Percentiles rank a stretch among this genome's conserved stretches.
Evolutionary conservation across 2,113 vertebrate species (phyloP).

Genomic region (Penelope pileata): DNA sequence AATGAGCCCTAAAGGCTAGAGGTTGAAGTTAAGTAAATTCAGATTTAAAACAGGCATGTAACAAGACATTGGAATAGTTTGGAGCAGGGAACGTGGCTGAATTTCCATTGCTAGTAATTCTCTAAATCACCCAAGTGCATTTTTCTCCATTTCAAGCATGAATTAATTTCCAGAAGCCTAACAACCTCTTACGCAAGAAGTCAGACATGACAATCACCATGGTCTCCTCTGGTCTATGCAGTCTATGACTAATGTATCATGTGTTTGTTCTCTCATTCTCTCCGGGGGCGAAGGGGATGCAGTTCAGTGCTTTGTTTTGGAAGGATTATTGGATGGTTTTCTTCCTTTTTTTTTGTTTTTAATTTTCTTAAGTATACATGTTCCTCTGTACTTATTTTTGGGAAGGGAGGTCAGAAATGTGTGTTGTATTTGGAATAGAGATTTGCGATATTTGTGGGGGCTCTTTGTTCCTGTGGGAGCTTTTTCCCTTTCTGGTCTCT

Average conservation of each 20-base stretch:
- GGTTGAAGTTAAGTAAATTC: background rate
- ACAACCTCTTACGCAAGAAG: conserved; percentile 35
- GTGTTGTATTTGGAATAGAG: background rate
- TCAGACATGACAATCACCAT: conserved; percentile 8
- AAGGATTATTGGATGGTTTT: background rate
- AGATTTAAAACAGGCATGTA: background rate
- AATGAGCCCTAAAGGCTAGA: background rate
- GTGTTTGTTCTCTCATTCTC: conserved; percentile 48
- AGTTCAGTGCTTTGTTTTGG: conserved; percentile 35
- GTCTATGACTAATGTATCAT: conserved; percentile 49
- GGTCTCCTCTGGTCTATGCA: conserved; percentile 32
- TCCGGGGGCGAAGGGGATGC: conserved; percentile 3
- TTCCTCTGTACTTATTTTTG: background rate
- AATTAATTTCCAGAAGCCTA: conserved; percentile 25
- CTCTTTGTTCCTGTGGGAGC: background rate
- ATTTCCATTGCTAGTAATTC: conserved; percentile 7
- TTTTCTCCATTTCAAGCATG: background rate
- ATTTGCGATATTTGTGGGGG: background rate
- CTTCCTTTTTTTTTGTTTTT: background rate
- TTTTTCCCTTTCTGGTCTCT: background rate
- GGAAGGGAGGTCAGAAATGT: background rate
- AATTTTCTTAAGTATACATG: background rate
- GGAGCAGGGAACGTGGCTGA: background rate
- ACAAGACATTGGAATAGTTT: background rate
- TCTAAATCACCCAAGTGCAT: background rate